A percentile compares a stretch with the other conserved stretches of the same genome.
Conservation (phyloP, 2,888 invertebrate species). For the Psylliodes chrysocephalus region DNA sequence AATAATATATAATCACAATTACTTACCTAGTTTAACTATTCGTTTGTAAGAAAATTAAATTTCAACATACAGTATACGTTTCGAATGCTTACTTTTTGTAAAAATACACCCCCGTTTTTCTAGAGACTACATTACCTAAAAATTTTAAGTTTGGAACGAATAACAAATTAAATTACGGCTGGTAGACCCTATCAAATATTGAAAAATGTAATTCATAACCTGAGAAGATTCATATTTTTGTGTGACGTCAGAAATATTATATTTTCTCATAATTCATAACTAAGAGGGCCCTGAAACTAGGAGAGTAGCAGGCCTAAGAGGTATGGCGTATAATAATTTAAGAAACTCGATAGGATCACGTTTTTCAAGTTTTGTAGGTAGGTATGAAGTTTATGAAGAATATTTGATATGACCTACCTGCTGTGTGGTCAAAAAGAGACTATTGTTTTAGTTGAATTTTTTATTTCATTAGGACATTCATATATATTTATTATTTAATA, state of each 20-base stretch:
- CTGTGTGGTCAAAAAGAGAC: no score
- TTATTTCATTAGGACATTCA: no score
- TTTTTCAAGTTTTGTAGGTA: not conserved
- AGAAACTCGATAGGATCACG: conserved; percentile 5
- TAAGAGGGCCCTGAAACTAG: conserved; percentile 62
- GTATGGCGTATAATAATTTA: conserved; percentile 33
- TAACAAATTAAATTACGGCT: not conserved
- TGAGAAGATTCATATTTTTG: conserved; percentile 12
- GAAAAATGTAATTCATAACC: not conserved
- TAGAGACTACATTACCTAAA: no score
- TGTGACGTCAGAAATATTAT: conserved; percentile 45
- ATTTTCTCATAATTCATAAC: conserved; percentile 64
- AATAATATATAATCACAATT: no score
- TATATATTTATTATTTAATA: no score
- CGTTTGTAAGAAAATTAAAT: not conserved
- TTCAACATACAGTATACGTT: not conserved
- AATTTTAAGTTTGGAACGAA: not conserved
- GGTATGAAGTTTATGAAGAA: no score
- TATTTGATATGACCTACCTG: no score
- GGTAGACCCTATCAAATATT: not conserved
- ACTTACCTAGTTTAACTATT: no score
- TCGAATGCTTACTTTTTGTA: no score
- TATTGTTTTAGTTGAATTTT: no score
- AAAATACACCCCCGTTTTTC: no score
- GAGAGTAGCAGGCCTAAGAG: conserved; percentile 56